Conservation (phyloP, 2,797 vertebrate species). For the Melanotaenia trifasciata region DNA sequence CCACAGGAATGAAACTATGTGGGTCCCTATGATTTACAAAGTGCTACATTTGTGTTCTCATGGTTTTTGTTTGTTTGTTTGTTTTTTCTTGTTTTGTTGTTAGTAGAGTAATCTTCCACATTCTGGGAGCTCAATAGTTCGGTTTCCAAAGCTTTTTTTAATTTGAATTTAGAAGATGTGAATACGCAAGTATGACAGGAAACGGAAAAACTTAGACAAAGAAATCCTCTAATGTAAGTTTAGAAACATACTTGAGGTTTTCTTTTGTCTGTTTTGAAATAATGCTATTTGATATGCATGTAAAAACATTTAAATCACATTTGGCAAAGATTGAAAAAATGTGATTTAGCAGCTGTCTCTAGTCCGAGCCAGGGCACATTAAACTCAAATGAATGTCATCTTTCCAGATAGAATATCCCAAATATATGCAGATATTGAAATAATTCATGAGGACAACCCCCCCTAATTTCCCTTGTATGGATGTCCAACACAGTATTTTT, state of each 20-base stretch:
- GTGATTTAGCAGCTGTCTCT: not conserved
- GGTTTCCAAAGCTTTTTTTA: not conserved
- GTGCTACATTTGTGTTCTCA: not conserved
- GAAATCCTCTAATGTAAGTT: not conserved
- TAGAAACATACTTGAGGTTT: too few species aligned
- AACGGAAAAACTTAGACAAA: too few species aligned
- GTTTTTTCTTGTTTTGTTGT: not conserved
- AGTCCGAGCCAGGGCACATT: too few species aligned
- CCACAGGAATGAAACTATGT: slow-evolving; percentile 45
- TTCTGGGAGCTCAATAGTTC: not conserved
- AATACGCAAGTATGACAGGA: not conserved
- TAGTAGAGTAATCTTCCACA: not conserved
- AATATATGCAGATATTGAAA: not conserved
- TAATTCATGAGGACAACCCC: not conserved
- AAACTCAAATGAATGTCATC: not conserved
- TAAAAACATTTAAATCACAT: not conserved
- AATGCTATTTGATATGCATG: not conserved
- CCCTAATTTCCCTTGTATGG: not conserved
- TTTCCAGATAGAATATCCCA: not conserved
- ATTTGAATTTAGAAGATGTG: not conserved
- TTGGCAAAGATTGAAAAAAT: not conserved
- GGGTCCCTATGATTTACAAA: slow-evolving; percentile 15
- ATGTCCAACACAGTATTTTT: not conserved
- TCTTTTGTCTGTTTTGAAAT: not conserved
- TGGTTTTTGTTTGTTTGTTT: not conserved